These are phyloP conservation scores for Eulemur mongoz DNA, from an alignment of 2,797 vertebrate species.

Conservation along the genomic window DNA sequence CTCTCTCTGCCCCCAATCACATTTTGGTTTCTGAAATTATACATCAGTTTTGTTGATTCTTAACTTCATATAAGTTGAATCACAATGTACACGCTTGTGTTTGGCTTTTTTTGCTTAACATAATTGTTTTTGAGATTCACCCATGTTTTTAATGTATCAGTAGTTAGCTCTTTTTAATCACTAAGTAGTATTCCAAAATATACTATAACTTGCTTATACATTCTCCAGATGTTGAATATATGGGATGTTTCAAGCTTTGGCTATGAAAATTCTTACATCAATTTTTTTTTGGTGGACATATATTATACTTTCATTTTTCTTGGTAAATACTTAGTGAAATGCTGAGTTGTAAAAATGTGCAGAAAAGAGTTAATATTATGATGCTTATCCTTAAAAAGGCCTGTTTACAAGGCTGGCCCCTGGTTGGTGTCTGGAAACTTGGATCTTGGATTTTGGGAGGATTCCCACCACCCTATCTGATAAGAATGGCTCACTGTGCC, in stretches of 20 bases:
- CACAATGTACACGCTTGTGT: neutral
- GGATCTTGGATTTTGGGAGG: neutral
- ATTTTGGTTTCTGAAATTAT: conserved; percentile 34
- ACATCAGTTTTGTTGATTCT: conserved; percentile 32
- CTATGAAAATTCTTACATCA: neutral
- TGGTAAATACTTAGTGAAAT: conserved; percentile 29
- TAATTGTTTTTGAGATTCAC: neutral
- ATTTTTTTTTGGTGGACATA: neutral
- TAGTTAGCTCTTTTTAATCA: conserved; percentile 39
- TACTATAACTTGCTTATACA: neutral
- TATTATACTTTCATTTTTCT: neutral
- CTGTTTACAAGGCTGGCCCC: neutral
- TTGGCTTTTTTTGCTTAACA: conserved; percentile 28
- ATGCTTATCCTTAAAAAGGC: neutral
- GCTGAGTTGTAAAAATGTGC: neutral
- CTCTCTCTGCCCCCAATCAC: neutral
- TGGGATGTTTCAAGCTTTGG: neutral
- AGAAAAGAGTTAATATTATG: neutral
- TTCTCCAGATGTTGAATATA: conserved; percentile 13
- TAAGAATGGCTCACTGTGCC: neutral
- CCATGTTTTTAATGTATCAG: neutral
- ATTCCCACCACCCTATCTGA: neutral
- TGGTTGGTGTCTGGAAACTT: neutral
- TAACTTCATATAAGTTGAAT: neutral
- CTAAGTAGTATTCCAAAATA: conserved; percentile 5